Evolutionary conservation across 2,113 vertebrate genomes (phyloP), one percentile per base, ranked within the genome.

Genomic region (Cacatua alba): DNA sequence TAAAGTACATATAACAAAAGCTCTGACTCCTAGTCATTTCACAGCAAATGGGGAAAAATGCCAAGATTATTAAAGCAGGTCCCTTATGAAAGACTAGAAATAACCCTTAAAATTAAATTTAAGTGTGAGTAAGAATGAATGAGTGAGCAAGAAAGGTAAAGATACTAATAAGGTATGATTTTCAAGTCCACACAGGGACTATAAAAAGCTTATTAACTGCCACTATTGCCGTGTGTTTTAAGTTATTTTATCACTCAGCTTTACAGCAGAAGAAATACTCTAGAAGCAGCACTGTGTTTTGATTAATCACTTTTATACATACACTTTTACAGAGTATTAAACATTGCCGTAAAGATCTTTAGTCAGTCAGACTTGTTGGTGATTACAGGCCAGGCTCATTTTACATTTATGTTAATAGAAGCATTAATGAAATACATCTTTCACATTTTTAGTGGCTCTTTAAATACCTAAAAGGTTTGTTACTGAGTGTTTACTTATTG

Each of bases 141-240:
- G 95, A 97, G 95, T 93, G 89, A 98, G 93, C 79, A 97, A 95
- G 97, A 98, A 98, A 97, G 97, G 98, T 98, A 98, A 98, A 98
- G 95, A 98, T 95, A 98, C 97, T 98, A 98, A 98, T 98, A 98
- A 98, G 95, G 96, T 98, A 96, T 98, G 98, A 98, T 98, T 98
- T 98, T 97, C 97, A 98, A 96, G 97, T 98, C 95, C 97, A 97
- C 98, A 95, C 52, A 77, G 98, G 97, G 97, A 97, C 98, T 97
- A 97, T 98, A 98, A 98, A 98, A 97, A 96, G 96, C 96, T 96
- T 97, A 98, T 97, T 98, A 98, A 97, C 96, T 98, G 97, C 97
- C 97, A 97, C 91, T 93, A 80, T 80, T 94, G 95, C 71, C 2
- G 86, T 93, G 97, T 92, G 97, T 94, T 96, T 97, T 96, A 98